Percentiles rank a stretch among this genome's conserved stretches.
Evolutionary conservation across 2,888 invertebrate species (phyloP).

Genomic region (Dolomedes plantarius): DNA sequence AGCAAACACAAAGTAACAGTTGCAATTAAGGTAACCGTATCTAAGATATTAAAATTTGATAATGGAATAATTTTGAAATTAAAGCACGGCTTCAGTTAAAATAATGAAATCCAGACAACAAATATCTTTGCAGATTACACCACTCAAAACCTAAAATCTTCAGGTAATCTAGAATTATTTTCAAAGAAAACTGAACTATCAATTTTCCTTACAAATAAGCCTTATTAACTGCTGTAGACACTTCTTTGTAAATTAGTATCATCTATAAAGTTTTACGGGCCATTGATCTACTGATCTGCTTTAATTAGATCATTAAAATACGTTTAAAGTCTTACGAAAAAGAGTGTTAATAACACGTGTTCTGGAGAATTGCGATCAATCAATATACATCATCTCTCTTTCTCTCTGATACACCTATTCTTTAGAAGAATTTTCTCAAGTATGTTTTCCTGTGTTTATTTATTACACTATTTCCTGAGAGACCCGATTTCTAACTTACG

Average conservation of each 20-base stretch:
- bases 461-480: not conserved
- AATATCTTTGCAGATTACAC: no score
- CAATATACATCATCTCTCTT: not conserved
- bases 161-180: no score
- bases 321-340: not conserved
- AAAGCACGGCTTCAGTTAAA: no score
- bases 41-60: no score
- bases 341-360: not conserved
- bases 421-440: not conserved
- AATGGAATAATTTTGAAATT: no score
- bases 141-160: no score
- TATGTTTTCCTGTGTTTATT: not conserved
- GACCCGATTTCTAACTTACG: no score
- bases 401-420: not conserved
- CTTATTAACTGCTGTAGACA: not conserved
- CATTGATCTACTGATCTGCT: not conserved
- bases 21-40: no score
- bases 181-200: not conserved
- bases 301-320: constrained; percentile 14
- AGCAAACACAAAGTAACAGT: no score
- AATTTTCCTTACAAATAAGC: not conserved
- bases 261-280: not conserved
- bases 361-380: not conserved
- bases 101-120: no score
- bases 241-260: constrained; percentile 5